Evolutionary conservation across 2,888 invertebrate genomes (phyloP), one percentile per base, ranked within the genome.

Genomic region (Ernsta delagoae): DNA sequence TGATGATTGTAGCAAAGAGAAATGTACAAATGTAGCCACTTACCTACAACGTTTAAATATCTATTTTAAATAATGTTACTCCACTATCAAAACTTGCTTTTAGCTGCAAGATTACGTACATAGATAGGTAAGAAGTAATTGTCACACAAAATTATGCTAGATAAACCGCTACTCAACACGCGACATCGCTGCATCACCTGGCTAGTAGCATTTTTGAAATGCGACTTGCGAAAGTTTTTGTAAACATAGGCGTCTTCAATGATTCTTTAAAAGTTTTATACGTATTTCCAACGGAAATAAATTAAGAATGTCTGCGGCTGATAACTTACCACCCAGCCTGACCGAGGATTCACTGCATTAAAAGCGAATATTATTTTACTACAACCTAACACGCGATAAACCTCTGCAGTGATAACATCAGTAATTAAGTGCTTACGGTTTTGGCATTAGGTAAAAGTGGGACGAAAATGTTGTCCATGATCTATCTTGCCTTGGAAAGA

Each of bases 301-400:
- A 50, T 50, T 31, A 54, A 8, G 31, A 11, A 8, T 9, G 53
- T 31, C 11, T 54, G 50, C 50, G 7, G 41, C 12, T 31, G 48
- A 16, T 54, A 54, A 43, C 24, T 34, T 60, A 54, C 34, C 11
- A 36, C 60, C 34, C 60, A 1, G 24, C n/a, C 5, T 12, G 9
- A n/a, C 31, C 50, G 45, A 45, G 5, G 53, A 11, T 8, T 41
- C 59, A 24, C n/a, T 66, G 53, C 34, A 59, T 24, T 53, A 53
- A 9, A 53, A 5, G 53, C 41, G 16, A 45, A 60, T 54, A 24
- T 66, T 43, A 43, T 66, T 60, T 66, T 60, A 60, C 43, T 48
- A 60, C 12, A 43, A 16, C 16, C 11, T 12, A 39, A 43, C 66
- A 67, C 67, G 67, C 67, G 67, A 67, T 54, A 24, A 54, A 16